Conservation (phyloP, 2,113 vertebrate species). For the Archilochus colubris region DNA sequence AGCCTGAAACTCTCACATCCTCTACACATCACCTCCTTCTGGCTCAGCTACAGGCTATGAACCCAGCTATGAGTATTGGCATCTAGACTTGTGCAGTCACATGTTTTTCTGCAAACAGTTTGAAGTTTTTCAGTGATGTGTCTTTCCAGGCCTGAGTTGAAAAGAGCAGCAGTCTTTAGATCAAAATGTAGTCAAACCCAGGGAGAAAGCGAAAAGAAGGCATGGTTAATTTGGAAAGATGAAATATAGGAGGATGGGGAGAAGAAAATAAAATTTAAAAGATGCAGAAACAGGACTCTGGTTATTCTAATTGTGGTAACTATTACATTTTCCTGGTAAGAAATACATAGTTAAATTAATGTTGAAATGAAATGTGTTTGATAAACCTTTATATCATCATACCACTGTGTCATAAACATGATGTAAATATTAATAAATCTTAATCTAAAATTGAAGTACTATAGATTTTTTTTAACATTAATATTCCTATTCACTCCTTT, state of each 20-base stretch:
- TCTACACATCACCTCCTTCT: not conserved
- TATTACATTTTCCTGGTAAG: not conserved
- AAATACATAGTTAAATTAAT: not conserved
- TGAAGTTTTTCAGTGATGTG: not conserved
- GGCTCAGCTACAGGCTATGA: not conserved
- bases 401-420: not conserved
- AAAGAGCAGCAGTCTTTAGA: not conserved
- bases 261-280: not conserved
- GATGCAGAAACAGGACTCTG: not conserved
- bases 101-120: not conserved
- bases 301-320: not conserved
- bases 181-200: not conserved
- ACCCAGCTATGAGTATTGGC: not conserved
- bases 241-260: not conserved
- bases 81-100: not conserved
- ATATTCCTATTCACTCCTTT: not conserved
- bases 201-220: not conserved
- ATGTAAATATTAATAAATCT: not conserved
- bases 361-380: not conserved
- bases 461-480: not conserved
- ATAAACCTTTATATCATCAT: not conserved
- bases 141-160: not conserved
- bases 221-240: not conserved
- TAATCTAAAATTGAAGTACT: not conserved
- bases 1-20: not conserved